phyloP scores from a whole-genome alignment of 1,140 invertebrate species.

The Physella acuta region DNA sequence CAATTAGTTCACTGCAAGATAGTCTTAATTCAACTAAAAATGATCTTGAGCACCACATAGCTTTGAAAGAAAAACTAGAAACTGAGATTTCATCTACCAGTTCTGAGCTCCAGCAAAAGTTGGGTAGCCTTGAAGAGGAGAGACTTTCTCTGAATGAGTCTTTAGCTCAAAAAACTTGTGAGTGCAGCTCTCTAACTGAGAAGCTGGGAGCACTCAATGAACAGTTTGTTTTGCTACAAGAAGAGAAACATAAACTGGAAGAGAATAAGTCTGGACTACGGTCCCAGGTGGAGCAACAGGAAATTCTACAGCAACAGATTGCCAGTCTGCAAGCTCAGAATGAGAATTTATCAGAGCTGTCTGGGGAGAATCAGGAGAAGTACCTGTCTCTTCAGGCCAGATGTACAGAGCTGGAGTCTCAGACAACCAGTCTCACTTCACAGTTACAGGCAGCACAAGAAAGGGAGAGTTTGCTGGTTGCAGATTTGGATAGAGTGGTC shows the following conservation, averaged over 20 bases:
- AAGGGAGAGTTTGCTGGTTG: neutral
- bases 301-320: conserved; percentile 12
- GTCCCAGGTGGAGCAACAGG: conserved; percentile 9
- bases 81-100: neutral
- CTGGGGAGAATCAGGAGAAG: neutral
- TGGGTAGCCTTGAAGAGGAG: conserved; percentile 10
- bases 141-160: neutral
- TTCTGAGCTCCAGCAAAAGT: conserved; percentile 3
- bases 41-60: neutral
- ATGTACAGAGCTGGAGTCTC: conserved; percentile 12
- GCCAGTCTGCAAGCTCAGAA: conserved; percentile 3
- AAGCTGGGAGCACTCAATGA: conserved; percentile 2
- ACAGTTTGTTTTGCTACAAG: neutral
- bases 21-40: conserved; percentile 1
- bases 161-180: neutral
- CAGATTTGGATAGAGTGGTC: neutral
- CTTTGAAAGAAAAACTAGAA: conserved; percentile 16
- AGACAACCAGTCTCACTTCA: neutral
- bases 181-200: neutral
- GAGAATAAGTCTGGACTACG: neutral
- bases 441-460: neutral
- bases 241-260: conserved; percentile 2
- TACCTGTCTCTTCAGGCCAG: neutral
- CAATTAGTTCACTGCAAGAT: conserved; percentile 5
- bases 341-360: neutral